phyloP scores from a whole-genome alignment of 2,797 vertebrate species.

The Pseudochirops corinnae region DNA sequence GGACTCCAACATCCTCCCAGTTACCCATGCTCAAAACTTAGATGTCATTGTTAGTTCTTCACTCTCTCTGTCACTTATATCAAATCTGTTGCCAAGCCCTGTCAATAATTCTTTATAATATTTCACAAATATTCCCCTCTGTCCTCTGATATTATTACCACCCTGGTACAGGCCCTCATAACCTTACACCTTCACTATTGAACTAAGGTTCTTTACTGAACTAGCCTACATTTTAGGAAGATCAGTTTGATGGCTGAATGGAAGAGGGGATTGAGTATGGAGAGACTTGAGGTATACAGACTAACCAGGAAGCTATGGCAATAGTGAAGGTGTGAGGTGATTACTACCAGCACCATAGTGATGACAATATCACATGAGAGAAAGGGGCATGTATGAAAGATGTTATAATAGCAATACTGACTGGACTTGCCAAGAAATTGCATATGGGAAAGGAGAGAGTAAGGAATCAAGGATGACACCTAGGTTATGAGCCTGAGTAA shows the following conservation, averaged over 20 bases:
- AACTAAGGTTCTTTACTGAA: background rate
- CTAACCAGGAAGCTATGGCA: background rate
- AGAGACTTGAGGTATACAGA: background rate
- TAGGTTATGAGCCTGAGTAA: background rate
- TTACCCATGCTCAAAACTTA: background rate
- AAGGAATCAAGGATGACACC: background rate
- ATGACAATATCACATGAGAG: background rate
- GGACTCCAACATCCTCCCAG: background rate
- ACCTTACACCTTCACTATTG: background rate
- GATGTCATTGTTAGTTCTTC: background rate
- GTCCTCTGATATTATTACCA: background rate
- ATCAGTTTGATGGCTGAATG: background rate
- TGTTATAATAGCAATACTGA: background rate
- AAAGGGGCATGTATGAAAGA: background rate
- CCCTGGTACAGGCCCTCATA: background rate
- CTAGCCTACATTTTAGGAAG: background rate
- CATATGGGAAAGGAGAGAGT: background rate
- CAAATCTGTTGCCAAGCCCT: background rate
- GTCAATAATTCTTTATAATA: background rate
- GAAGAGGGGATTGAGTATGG: background rate
- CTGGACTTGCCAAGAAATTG: background rate
- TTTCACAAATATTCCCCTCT: background rate
- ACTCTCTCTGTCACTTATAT: background rate
- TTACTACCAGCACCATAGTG: background rate
- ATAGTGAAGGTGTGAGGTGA: background rate